Evolutionary conservation across 2,888 invertebrate species (phyloP).

Genomic region (Oligia strigilis): DNA sequence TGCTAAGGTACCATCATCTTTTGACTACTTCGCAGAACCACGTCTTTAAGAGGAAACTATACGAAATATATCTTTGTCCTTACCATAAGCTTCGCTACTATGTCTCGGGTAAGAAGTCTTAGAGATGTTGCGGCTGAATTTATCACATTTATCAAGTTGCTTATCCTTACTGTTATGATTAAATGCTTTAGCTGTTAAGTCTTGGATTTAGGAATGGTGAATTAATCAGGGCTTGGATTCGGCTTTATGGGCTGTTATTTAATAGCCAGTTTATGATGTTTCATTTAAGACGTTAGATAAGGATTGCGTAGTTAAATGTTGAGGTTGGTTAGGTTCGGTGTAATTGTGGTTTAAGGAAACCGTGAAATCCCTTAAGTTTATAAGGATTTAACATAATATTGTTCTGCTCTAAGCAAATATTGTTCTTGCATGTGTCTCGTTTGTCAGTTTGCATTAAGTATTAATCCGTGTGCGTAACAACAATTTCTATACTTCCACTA

Average conservation of each 20-base stretch:
- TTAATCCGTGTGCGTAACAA: background rate
- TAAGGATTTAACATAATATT: background rate
- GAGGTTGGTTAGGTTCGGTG: background rate
- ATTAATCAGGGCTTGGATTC: constrained; percentile 62
- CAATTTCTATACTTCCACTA: background rate
- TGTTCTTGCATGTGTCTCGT: background rate
- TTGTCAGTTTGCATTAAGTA: background rate
- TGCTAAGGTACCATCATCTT: background rate
- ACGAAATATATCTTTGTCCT: constrained; percentile 3
- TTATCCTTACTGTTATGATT: constrained; percentile 65
- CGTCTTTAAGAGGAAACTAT: background rate
- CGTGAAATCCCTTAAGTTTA: background rate
- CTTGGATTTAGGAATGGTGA: constrained; percentile 65
- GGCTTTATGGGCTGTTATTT: constrained; percentile 66
- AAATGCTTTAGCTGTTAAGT: constrained; percentile 62
- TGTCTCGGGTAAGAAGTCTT: constrained; percentile 5
- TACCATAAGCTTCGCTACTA: constrained; percentile 9
- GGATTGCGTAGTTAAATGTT: constrained; percentile 23
- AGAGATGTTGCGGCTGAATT: constrained; percentile 53
- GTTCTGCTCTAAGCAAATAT: background rate
- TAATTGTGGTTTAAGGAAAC: background rate
- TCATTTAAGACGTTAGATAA: constrained; percentile 59
- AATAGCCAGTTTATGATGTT: constrained; percentile 64
- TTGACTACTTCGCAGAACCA: background rate
- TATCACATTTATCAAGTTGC: constrained; percentile 65